Base-by-base conservation (phyloP, 2,113 vertebrate genomes). In the Petrocephalus zakoni region DNA sequence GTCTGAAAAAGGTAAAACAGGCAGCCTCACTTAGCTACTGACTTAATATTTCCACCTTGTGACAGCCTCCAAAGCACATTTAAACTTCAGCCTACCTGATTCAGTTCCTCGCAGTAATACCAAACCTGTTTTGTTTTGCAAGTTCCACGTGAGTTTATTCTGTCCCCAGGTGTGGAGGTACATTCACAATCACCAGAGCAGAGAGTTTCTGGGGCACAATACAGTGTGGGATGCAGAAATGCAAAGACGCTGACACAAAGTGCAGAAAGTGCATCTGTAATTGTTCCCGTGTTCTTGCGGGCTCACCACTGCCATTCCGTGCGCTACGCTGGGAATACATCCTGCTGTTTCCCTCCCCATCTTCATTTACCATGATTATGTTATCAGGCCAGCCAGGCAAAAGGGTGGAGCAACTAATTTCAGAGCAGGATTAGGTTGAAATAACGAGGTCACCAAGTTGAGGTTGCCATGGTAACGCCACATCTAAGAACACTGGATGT, bases 391-490 rank as follows among this genome's bases (percentile, higher is more conserved):
- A 97, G 97, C 97, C 98, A 99, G 97, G 97, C 97, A 98, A 99
- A 98, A 98, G 97, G 98, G 98, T 97, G 98, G 97, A 97, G 97
- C 97, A 97, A 97, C 97, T 97, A 98, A 99, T 99, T 99, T 98
- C 97, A 98, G 97, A 95, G 94, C 96, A 96, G 97, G 98, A 99
- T 99, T 99, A 98, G 97, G 97, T 97, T 98, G 97, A 98, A 99
- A 99, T 99, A 99, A 99, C 97, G 97, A 99, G 98, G 97, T 98
- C 98, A 99, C 97, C 97, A 98, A 99, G 97, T 98, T 98, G 97
- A 97, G 96, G 98, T 99, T 99, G 96, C 97, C 96, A 98, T 98
- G 96, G 97, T 95, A 98, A 99, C 98, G 89, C 97, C 97, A 99
- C 97, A 99, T 99, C 97, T 97, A 98, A 97, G 97, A 99, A 97